Base-by-base conservation (phyloP, 2,113 vertebrate genomes). In the Ptychochromis oligacanthus region DNA sequence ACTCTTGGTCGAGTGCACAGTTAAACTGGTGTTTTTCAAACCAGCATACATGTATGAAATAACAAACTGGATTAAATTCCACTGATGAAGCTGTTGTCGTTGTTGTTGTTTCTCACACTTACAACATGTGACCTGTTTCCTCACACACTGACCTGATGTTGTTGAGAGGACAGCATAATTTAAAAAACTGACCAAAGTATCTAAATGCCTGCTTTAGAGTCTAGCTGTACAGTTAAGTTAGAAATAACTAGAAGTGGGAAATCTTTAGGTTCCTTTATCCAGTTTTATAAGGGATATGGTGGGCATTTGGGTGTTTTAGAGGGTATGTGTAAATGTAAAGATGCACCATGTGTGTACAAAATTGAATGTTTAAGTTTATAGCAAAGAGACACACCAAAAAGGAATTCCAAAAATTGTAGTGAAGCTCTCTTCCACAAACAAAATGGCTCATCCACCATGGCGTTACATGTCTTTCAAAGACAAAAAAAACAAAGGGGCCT, bases 21-120 rank as follows among this genome's bases (percentile, higher is more conserved):
- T 78, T 65, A 80, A 77, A 74, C 46, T 64, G 55, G 67, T 86
- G 79, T 87, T 36, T 88, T 77, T 90, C 86, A 88, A 81, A 92
- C 80, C 77, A 81, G 81, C 77, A 40, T 83, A 80, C 62, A 58
- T 85, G 79, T 88, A 46, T 81, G 55, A 82, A 87, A 79, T 81
- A 34, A 77, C 72, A 81, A 72, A 79, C 80, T 77, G 67, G 81
- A 92, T 89, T 89, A 90, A 93, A 91, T 36, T 83, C 49, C 24
- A 60, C 75, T 75, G 75, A 82, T 59, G 8, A 76, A 88, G 20
- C 31, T 7, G 18, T 46, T 80, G 40, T 82, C 4, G 14, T 62
- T n/a, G 55, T 82, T 5, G 17, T 62, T 14, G 8, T 62, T 13
- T 62, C 12, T 75, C 24, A 52, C 34, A 5, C 5, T 62, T 72